phyloP scores from a whole-genome alignment of 2,797 vertebrate genomes.

The Pogonophryne albipinna region DNA sequence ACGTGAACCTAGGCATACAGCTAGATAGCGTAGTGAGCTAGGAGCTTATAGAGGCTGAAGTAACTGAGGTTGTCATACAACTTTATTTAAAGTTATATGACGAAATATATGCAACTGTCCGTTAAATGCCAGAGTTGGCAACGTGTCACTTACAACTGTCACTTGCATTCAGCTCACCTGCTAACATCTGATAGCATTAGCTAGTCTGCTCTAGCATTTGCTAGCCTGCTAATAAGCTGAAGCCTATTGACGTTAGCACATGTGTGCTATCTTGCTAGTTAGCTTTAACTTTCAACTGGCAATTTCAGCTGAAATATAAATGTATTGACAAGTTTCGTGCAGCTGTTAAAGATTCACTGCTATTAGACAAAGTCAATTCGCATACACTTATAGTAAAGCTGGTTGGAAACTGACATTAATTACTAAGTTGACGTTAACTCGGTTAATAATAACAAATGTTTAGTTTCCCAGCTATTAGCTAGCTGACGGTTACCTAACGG shows the following conservation, averaged over 20 bases:
- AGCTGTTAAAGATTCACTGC: not conserved
- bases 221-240: slow-evolving; percentile 56
- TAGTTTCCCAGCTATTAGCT: slow-evolving; percentile 63
- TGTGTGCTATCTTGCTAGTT: slow-evolving; percentile 38
- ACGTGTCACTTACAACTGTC: slow-evolving; percentile 29
- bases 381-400: rapidly evolving
- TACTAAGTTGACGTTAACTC: slow-evolving; percentile 7
- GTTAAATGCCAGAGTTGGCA: slow-evolving; percentile 14
- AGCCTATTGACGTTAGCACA: slow-evolving; percentile 48
- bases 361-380: rapidly evolving
- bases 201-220: slow-evolving; percentile 26
- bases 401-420: not conserved
- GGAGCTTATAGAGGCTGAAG: slow-evolving; percentile 35
- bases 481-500: slow-evolving; percentile 29
- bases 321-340: too few species aligned
- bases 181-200: slow-evolving; percentile 61
- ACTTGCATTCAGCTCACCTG: slow-evolving; percentile 6
- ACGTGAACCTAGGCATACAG: slow-evolving; percentile 26
- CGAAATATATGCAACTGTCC: not conserved
- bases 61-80: not conserved
- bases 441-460: slow-evolving; percentile 65
- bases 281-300: not conserved
- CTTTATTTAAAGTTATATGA: not conserved
- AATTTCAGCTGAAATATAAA: not conserved
- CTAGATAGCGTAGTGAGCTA: slow-evolving; percentile 59